Base-by-base conservation (phyloP, 1,140 invertebrate species). In the Daktulosphaira vitifoliae region DNA sequence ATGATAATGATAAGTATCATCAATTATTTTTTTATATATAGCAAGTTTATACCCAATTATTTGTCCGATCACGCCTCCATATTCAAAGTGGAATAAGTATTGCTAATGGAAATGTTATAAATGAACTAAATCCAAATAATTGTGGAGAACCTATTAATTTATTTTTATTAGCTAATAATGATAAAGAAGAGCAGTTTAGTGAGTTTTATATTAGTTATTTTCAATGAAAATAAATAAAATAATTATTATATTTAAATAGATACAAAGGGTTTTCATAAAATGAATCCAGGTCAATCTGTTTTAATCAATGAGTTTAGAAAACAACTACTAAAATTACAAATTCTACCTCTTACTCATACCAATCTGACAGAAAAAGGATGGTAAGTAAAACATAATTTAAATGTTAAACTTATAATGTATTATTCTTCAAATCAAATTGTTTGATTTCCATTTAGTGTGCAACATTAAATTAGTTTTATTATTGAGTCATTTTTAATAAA, bases 341-440 rank as follows among this genome's bases (percentile, higher is more conserved):
- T 82, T 68, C 81, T 81, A 72, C 77, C 81, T 52, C 76, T 88
- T 52, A 84, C 82, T 0, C 81, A 84, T 54, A 76, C 81, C 33
- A 76, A 80, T 62, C 71, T 87, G 22, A 83, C 82, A 1, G 86
- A 88, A 72, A 85, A 81, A 73, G 85, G 82, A 68, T 88, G 86
- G 86, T 81, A 73, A 70, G 66, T 68, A 29, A 33, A 44, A 29
- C 20, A 26, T 37, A 18, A 20, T 50, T 39, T 20, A 38, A 33
- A 6, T 33, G 11, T 33, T 33, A 33, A 33, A 33, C 5, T 33
- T 33, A 33, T 33, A 11, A 6, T 33, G 5, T 5, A 33, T 6
- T 33, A 33, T 11, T 33, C 11, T 33, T 33, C 11, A 33, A 33
- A 33, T 11, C 11, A 33, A 33, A 33, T 11, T 33, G 11, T 11